Evolutionary conservation across 2,797 vertebrate genomes (phyloP).

Genomic region (Enteromius unitaeniatus): DNA sequence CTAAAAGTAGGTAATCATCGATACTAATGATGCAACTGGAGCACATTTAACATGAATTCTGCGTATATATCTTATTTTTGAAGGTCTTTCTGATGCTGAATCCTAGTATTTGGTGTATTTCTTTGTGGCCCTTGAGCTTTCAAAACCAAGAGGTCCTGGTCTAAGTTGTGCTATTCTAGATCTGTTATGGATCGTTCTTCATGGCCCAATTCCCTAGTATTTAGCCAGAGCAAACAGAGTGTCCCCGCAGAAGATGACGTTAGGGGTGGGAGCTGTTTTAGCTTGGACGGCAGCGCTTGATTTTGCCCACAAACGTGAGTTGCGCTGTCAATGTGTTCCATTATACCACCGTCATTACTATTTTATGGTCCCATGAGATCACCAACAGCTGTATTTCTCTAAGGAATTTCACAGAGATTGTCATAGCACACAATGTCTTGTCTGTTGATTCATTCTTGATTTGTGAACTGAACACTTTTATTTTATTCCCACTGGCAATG

Average conservation of each 20-base stretch:
- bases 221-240: slow-evolving; percentile 56
- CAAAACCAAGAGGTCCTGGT: neutral
- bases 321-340: slow-evolving; percentile 54
- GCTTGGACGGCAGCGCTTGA: slow-evolving; percentile 20
- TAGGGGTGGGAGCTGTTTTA: slow-evolving; percentile 50
- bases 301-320: slow-evolving; percentile 53
- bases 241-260: slow-evolving; percentile 47
- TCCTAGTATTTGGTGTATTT: neutral
- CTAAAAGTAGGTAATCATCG: neutral
- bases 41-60: neutral
- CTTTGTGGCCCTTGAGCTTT: neutral
- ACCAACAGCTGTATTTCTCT: slow-evolving; percentile 49
- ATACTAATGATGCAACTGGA: neutral
- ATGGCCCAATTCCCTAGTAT: slow-evolving; percentile 18
- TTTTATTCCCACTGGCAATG: slow-evolving; percentile 29
- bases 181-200: neutral
- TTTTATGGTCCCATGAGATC: slow-evolving; percentile 63
- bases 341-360: slow-evolving; percentile 57
- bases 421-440: slow-evolving; percentile 34
- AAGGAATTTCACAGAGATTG: slow-evolving; percentile 40
- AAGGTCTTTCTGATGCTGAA: neutral
- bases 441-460: slow-evolving; percentile 43
- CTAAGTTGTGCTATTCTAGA: neutral
- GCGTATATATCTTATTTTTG: neutral
- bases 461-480: slow-evolving; percentile 25